Evolutionary conservation across 2,113 vertebrate species (phyloP), one percentile per base, ranked within the genome.

Genomic region (Leptobrachium leishanense): DNA sequence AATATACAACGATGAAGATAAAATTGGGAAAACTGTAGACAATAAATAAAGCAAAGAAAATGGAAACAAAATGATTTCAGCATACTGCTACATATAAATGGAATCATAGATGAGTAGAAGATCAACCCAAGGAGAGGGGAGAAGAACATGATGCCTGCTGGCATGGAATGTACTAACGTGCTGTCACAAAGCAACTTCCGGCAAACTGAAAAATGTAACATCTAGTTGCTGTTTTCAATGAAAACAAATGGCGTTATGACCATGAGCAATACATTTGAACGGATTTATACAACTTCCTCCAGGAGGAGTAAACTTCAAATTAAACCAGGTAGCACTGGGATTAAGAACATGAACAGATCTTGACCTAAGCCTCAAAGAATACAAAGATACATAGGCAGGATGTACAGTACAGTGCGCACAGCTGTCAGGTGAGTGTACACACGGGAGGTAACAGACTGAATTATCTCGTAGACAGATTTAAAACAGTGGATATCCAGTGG

Each of bases 351-450:
- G 46, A 59, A 59, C 13, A 59, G 10, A 8, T 59, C 15, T 68
- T 3, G 9, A 43, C 41, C 40, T 41, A 68, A 43, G 10, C 40
- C 66, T 68, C 7, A 42, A 68, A 68, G 11, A 3, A 6, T 7
- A 12, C 2, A 43, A 15, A 68, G 7, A 68, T 39, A 2, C 5
- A 3, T 42, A 9, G 10, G 40, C 65, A 67, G 39, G 42, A 67
- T 13, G 4, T 43, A 59, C 13, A 8, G 4, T 59, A 59, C 55
- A 59, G 55, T 39, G 72, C 59, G 62, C 42, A 63, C 15, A 40
- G 72, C 72, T 74, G 72, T 74, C 72, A 64, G n/a, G 57, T 63
- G 72, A 59, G 72, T 44, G 42, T n/a, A 54, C 11, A 59, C 13
- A 12, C 13, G 13, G 55, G 3, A 59, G 1, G 55, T 59, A 59